Percentiles rank a stretch among this genome's conserved stretches.
Evolutionary conservation across 2,888 invertebrate genomes (phyloP).

Genomic region (Volucella zonaria): DNA sequence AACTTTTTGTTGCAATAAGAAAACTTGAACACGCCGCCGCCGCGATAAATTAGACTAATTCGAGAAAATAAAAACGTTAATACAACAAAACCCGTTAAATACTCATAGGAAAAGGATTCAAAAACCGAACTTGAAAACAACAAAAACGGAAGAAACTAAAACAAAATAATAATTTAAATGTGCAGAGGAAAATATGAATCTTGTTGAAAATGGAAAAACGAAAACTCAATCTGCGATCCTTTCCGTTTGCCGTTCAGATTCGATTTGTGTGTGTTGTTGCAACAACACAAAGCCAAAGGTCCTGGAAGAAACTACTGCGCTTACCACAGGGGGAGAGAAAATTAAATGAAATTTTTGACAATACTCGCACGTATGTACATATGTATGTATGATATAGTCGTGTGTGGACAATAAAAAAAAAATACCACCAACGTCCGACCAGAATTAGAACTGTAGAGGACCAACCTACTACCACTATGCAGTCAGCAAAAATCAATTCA

Average conservation of each 20-base stretch:
- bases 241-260: constrained; percentile 59
- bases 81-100: constrained; percentile 8
- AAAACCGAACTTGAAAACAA: constrained; percentile 20
- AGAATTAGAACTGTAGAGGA: constrained; percentile 2
- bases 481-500: constrained; percentile 65
- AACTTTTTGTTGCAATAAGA: constrained; percentile 13
- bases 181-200: constrained; percentile 62
- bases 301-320: constrained; percentile 2
- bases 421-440: constrained; percentile 13
- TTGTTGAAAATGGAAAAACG: constrained; percentile 49
- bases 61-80: neutral
- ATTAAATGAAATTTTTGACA: constrained; percentile 9
- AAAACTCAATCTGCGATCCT: constrained; percentile 49
- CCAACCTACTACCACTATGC: constrained; percentile 5
- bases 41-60: constrained; percentile 25
- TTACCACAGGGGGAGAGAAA: neutral
- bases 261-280: constrained; percentile 40
- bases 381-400: neutral
- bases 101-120: constrained; percentile 12
- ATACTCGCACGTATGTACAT: neutral
- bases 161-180: constrained; percentile 50
- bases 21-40: constrained; percentile 24
- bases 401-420: neutral
- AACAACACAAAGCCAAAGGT: constrained; percentile 25
- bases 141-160: constrained; percentile 38